Evolutionary conservation across 2,113 vertebrate species (phyloP), one percentile per base, ranked within the genome.

Genomic region (Henicopernis longicauda): DNA sequence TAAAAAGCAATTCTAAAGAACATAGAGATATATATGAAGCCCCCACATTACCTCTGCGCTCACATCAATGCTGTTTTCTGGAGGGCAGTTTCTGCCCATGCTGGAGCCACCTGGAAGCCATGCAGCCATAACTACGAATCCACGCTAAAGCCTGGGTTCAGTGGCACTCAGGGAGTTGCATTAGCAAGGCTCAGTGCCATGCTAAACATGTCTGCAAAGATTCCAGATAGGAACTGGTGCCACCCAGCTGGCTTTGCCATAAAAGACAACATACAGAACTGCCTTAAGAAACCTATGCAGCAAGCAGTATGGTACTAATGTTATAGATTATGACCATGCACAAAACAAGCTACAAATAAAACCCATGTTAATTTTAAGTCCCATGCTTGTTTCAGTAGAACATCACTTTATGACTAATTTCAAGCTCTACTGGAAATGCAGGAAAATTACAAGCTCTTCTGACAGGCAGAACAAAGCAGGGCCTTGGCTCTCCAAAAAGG

Each of bases 291-390:
- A 59, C 38, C 63, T 32, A 19, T 3, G 38, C 44, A 86, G 82
- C 58, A 45, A 90, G 50, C 7, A 3, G 38, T 11, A 2, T 5
- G 26, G 86, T 81, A 27, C 59, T 45, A 8, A 63, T 21, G 81
- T 34, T 67, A 49, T 4, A 84, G 36, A 91, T 96, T 87, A 96
- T 54, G 81, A 91, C 73, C 91, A 72, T 89, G 83, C 94, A 87
- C 65, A 65, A 42, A 95, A 94, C 86, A 92, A 89, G 89, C 73
- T 79, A 44, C 86, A 86, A 95, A 84, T 93, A 95, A 97, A 95
- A 97, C 86, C 77, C 86, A 92, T 59, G 45, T 13, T 92, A 92
- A 96, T 87, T 89, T 5, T 57, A 58, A 89, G 86, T 74, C 66
- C 83, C 65, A 79, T 87, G 92, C 57, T 95, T 95, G 73, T 94